Evolutionary conservation across 1,140 invertebrate species (phyloP), one percentile per base, ranked within the genome.

Genomic region (Paramacrobiotus metropolitanus): DNA sequence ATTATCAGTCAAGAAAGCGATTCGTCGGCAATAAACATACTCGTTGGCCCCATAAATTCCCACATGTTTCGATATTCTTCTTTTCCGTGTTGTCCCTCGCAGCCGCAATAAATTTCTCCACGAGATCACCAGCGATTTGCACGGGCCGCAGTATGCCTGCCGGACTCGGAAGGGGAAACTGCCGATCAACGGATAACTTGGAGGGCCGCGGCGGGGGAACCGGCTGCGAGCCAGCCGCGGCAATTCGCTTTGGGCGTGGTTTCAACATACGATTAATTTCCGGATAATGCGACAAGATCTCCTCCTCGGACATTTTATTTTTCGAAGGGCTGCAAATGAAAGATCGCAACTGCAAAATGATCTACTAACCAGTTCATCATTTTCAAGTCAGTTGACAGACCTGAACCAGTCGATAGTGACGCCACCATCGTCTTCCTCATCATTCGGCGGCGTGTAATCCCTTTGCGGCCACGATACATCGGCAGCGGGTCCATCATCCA

Each of bases 1-100:
- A n/a, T n/a, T n/a, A n/a, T n/a, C n/a, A n/a, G n/a, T n/a, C n/a
- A n/a, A n/a, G n/a, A n/a, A n/a, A n/a, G n/a, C n/a, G n/a, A n/a
- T n/a, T n/a, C n/a, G n/a, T n/a, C n/a, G n/a, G n/a, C n/a, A n/a
- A n/a, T n/a, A n/a, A n/a, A n/a, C n/a, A n/a, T n/a, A n/a, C n/a
- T n/a, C 48, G 15, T 9, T 20, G 15, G 48, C 48, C 48, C 48
- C 48, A 55, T 24, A 55, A 24, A 24, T 55, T 55, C 48, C 48
- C 48, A 24, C 48, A 55, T 15, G 48, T 55, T 55, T 55, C 48
- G 48, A 55, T 55, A 24, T 55, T 55, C 48, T 55, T 55, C 15
- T 20, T 9, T 9, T 9, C 28, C 4, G 48, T 55, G 48, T 55
- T 55, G 4, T 55, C 48, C 15, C 24, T 55, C 15, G 48, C 48